Base-by-base conservation (phyloP, 1,140 invertebrate species). In the Brachionus plicatilis region DNA sequence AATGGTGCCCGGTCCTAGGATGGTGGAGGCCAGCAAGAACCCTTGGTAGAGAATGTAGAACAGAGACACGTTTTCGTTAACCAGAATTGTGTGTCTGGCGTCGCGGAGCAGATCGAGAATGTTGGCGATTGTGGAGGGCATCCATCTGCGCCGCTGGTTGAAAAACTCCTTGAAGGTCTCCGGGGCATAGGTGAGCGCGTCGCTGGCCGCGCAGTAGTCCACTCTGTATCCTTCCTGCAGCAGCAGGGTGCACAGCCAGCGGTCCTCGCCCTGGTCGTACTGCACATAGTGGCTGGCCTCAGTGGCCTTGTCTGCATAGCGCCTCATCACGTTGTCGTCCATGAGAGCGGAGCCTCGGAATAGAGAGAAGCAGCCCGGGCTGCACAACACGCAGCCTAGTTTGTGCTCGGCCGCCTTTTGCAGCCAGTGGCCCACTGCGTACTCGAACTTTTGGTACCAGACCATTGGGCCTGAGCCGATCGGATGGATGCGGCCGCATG, bases 71-170 rank as follows among this genome's bases (percentile, higher is more conserved):
- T 92, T 91, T 60, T 91, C 89, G 86, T 93, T 93, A 20, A 91
- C 88, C 75, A 88, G 86, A 3, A 92, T 89, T 3, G 91, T 92
- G 82, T 88, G 88, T 85, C 89, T 89, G 84, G 90, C 91, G 85
- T 91, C 91, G 6, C 88, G 86, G 1, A 93, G 86, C 9, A 93
- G 87, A 86, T 93, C 92, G 86, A 93, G 89, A 85, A 93, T 92
- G 87, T 93, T 93, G 68, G 92, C 92, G 87, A 93, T 90, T 6
- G 92, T 93, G 6, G 92, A 92, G 1, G 92, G 92, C 75, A 92
- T 92, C 92, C 92, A 93, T 7, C 92, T 88, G 76, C 92, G 87
- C 7, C 92, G 86, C 87, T 93, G 92, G 85, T 89, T 89, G 86
- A 89, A 90, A 85, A 89, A 89, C 84, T 89, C 88, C 50, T 88